Conservation (phyloP, 2,113 vertebrate species). For the Rostratula benghalensis region DNA sequence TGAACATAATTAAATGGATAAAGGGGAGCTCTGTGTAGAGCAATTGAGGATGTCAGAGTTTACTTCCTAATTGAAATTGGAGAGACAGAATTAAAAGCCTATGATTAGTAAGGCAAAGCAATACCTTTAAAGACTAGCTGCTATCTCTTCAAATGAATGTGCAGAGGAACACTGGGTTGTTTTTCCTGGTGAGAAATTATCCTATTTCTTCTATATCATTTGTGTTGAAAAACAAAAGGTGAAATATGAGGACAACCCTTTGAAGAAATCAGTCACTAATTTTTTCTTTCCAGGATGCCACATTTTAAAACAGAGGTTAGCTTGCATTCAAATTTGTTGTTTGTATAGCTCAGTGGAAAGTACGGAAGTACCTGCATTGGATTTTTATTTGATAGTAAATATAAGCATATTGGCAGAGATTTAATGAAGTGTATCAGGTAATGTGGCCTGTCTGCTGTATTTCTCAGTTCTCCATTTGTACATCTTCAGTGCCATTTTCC, state of each 20-base stretch:
- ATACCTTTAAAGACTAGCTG: not conserved
- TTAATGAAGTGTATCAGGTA: too few relatives aligned
- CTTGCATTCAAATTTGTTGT: not conserved
- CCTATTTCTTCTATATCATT: not conserved
- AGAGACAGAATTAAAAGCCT: slow-evolving; percentile 51
- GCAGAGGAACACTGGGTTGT: not conserved
- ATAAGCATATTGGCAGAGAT: not conserved
- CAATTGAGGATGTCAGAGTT: slow-evolving; percentile 34
- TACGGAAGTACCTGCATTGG: not conserved
- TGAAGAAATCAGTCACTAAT: not conserved
- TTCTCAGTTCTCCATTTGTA: not conserved
- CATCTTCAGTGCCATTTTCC: not conserved
- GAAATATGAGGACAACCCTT: not conserved
- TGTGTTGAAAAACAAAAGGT: not conserved
- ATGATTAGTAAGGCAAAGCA: not conserved
- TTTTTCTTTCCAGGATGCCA: not conserved
- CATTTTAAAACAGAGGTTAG: not conserved
- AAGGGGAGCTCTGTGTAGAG: not conserved
- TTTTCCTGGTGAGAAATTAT: not conserved
- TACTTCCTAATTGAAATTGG: slow-evolving; percentile 55
- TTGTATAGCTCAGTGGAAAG: not conserved
- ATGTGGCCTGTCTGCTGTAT: too few relatives aligned
- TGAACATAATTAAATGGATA: slow-evolving; percentile 47
- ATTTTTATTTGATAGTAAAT: not conserved
- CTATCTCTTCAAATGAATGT: not conserved